A percentile compares a stretch with the other conserved stretches of the same genome.
These are phyloP conservation scores for Stramonita haemastoma DNA, from an alignment of 2,888 invertebrate species.

Conservation along the genomic window DNA sequence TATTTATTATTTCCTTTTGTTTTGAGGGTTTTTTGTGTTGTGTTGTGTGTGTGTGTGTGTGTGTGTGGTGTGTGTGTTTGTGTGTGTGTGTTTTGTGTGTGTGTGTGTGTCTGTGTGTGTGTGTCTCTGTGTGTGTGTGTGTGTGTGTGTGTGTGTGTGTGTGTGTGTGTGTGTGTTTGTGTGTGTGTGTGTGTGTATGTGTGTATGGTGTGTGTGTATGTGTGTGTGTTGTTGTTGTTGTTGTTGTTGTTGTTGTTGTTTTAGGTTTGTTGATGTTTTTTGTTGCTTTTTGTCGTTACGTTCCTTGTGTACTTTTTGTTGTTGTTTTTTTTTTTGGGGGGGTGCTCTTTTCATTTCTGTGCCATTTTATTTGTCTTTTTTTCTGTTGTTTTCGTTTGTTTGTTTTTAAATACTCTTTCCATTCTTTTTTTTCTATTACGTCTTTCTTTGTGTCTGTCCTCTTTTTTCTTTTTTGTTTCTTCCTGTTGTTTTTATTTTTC, in stretches of 20 bases:
- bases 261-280: not conserved
- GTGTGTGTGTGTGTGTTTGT: too few relatives aligned
- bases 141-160: not conserved
- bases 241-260: not conserved
- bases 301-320: not conserved
- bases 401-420: not conserved
- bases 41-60: not conserved
- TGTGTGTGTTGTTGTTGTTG: too few relatives aligned
- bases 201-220: not conserved
- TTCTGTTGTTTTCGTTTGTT: not conserved
- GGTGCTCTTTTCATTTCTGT: too few relatives aligned
- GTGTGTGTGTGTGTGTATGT: not conserved
- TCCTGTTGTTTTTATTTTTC: too few relatives aligned
- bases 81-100: not conserved
- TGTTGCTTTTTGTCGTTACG: not conserved
- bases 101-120: too few relatives aligned
- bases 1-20: not conserved
- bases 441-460: not conserved
- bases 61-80: not conserved
- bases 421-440: not conserved
- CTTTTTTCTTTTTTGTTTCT: too few relatives aligned
- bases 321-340: too few relatives aligned
- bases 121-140: not conserved
- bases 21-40: not conserved
- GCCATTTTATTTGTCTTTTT: not conserved